Evolutionary conservation across 2,888 invertebrate genomes (phyloP).

Genomic region (Volucella inflata): DNA sequence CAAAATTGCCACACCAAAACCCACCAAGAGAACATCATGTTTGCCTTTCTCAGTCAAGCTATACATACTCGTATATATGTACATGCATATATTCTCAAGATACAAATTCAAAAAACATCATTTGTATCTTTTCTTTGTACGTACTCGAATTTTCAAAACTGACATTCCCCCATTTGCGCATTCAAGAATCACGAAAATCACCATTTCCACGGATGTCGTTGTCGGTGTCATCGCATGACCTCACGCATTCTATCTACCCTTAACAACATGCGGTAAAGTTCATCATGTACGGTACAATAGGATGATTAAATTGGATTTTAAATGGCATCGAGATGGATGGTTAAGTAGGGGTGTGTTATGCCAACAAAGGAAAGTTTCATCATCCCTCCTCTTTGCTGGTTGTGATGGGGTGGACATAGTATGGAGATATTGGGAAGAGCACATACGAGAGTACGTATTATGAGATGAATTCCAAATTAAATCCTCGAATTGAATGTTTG

Average conservation of each 20-base stretch:
- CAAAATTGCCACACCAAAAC: too few relatives aligned
- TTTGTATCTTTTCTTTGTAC: too few relatives aligned
- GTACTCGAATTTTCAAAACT: too few relatives aligned
- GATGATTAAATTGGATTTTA: slow-evolving; percentile 62
- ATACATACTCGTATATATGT: too few relatives aligned
- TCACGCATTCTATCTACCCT: slow-evolving; percentile 55
- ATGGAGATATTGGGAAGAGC: not conserved
- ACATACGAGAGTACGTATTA: slow-evolving; percentile 15
- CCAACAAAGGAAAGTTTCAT: slow-evolving; percentile 41
- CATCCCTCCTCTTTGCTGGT: slow-evolving; percentile 50
- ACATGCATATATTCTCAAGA: too few relatives aligned
- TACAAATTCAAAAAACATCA: too few relatives aligned
- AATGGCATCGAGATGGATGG: slow-evolving; percentile 51
- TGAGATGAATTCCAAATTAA: slow-evolving; percentile 71
- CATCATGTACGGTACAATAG: slow-evolving; percentile 30
- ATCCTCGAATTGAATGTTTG: slow-evolving; percentile 64
- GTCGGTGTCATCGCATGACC: slow-evolving; percentile 55
- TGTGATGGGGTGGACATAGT: not conserved
- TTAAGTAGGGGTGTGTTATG: slow-evolving; percentile 43
- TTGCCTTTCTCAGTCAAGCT: too few relatives aligned
- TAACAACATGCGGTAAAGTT: slow-evolving; percentile 50
- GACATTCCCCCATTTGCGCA: slow-evolving; percentile 11
- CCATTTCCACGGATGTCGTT: slow-evolving; percentile 11
- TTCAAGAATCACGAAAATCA: slow-evolving; percentile 35
- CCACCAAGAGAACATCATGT: too few relatives aligned